Base-by-base conservation (phyloP, 2,888 invertebrate species). In the Clostera curtula region DNA sequence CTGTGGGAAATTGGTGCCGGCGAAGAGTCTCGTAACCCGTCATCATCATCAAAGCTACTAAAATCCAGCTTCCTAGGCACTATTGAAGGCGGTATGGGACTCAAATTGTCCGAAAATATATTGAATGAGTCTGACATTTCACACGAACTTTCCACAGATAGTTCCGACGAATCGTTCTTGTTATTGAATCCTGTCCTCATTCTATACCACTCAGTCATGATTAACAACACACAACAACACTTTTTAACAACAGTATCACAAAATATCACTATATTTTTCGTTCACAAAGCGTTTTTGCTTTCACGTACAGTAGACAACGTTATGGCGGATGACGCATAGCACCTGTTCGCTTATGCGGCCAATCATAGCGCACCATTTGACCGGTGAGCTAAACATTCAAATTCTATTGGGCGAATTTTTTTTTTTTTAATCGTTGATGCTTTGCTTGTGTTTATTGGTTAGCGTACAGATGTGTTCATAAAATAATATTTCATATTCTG, bases 41-140 rank as follows among this genome's bases (percentile, higher is more conserved):
- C 82, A 34, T 82, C 80, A 44, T 79, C 85, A 35, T 82, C 79
- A 29, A 74, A 37, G 50, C 53, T 50, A 34, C 63, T 75, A 57
- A 89, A 89, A 54, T 87, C 86, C 39, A 89, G 69, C 68, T 88
- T 89, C 48, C 88, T 85, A 6, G 88, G 87, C 55, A 86, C 77
- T 47, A 86, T 84, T 31, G 73, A 61, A 34, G 71, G 68, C 29
- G 82, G 80, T 45, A 86, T 85, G 19, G 87, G 87, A 48, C 87
- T 87, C 40, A 86, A 70, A 66, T 86, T 88, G 31, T 83, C 85
- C 44, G 88, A 87, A 54, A 87, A 85, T 51, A 74, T 65, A 55
- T 88, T 88, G 52, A 87, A 87, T 12, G 80, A 72, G 59, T 87
- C 87, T 59, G 88, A 87, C 73, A 88, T 85, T 67, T 89, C 89